phyloP scores from a whole-genome alignment of 2,888 invertebrate genomes.

The Tetrapedia diversipes region DNA sequence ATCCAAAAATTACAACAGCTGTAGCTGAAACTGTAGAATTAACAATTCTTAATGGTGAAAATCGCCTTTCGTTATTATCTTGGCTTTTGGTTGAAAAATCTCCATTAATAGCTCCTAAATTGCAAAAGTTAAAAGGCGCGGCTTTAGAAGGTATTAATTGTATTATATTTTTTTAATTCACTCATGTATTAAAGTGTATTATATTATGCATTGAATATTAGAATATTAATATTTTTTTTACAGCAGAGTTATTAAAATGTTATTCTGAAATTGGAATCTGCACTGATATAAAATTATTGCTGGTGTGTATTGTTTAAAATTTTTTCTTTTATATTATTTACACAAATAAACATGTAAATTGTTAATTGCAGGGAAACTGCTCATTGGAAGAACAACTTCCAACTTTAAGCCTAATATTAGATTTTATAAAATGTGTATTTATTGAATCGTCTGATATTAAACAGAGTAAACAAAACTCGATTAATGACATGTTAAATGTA shows the following conservation, averaged over 20 bases:
- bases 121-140: conserved; percentile 64
- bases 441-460: conserved; percentile 2
- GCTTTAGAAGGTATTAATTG: conserved; percentile 62
- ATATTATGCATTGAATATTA: not conserved
- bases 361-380: conserved; percentile 71
- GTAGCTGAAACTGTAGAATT: conserved; percentile 60
- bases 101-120: conserved; percentile 33
- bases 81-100: conserved; percentile 71
- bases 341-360: conserved; percentile 11
- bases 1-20: conserved; percentile 74
- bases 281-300: conserved; percentile 62
- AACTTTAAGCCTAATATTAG: conserved; percentile 62
- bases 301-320: conserved; percentile 68
- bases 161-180: not conserved
- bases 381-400: conserved; percentile 65
- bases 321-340: not conserved
- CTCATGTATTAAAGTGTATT: conserved; percentile 15
- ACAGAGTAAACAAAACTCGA: not conserved
- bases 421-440: conserved; percentile 69
- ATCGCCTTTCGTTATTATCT: conserved; percentile 69
- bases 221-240: conserved; percentile 35
- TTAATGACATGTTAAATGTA: conserved; percentile 45
- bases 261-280: conserved; percentile 74
- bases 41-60: conserved; percentile 65
- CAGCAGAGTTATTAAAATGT: conserved; percentile 69